These are phyloP conservation scores for Engystomops pustulosus DNA, from an alignment of 2,113 vertebrate genomes.

Conservation along the genomic window DNA sequence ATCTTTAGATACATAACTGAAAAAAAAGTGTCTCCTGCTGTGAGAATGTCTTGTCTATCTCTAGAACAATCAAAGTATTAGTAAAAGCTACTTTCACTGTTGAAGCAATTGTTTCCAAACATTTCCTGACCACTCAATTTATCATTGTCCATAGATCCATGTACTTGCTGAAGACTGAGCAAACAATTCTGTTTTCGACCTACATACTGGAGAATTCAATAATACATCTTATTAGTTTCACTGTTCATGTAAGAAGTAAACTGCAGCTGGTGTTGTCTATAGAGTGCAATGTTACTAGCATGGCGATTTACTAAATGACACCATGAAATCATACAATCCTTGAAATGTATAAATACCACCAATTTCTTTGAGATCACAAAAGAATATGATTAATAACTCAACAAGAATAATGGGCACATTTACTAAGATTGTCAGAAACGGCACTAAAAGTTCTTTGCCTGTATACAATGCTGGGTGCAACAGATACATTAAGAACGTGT, in stretches of 20 bases:
- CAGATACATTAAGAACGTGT: too few relatives aligned
- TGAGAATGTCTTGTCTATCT: neutral
- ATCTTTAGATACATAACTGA: slow-evolving; percentile 28
- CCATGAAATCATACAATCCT: too few relatives aligned
- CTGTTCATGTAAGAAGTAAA: neutral
- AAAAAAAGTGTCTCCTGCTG: neutral
- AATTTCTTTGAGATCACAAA: too few relatives aligned
- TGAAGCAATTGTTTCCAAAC: neutral
- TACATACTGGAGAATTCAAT: neutral
- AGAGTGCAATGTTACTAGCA: neutral
- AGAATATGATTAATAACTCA: too few relatives aligned
- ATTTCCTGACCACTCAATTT: neutral
- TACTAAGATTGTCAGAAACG: too few relatives aligned
- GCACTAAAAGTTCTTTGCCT: too few relatives aligned
- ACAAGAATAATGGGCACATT: too few relatives aligned
- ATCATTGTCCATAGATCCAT: neutral
- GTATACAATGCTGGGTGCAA: too few relatives aligned
- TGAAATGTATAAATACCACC: too few relatives aligned
- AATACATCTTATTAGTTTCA: neutral
- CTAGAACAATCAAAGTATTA: slow-evolving; percentile 47
- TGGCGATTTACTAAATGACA: neutral
- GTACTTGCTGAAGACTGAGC: neutral
- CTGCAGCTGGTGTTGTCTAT: neutral
- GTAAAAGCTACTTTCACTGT: neutral
- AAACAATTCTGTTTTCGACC: neutral